phyloP scores from a whole-genome alignment of 2,113 vertebrate species.

The Halichoeres trimaculatus region DNA sequence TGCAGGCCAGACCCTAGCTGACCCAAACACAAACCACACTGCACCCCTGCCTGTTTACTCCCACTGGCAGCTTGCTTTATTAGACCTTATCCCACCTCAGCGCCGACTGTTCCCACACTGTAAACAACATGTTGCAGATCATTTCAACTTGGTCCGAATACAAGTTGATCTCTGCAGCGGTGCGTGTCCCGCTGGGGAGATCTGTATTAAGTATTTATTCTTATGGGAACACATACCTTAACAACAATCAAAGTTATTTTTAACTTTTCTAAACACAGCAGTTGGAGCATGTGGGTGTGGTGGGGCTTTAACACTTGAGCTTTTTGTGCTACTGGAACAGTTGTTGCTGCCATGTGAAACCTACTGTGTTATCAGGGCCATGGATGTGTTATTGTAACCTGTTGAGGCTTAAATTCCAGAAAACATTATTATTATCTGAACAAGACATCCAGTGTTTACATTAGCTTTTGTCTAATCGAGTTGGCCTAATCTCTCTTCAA shows the following conservation, averaged over 20 bases:
- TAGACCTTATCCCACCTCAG: background rate
- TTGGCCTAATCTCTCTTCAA: constrained; percentile 22
- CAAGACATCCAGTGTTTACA: constrained; percentile 14
- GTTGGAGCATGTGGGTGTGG: background rate
- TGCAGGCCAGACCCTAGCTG: constrained; percentile 17
- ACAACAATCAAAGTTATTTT: constrained; percentile 20
- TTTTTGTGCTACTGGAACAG: background rate
- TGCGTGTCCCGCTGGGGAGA: background rate
- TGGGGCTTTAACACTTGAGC: background rate
- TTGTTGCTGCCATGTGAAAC: background rate
- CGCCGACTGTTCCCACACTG: background rate
- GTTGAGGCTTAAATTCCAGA: background rate
- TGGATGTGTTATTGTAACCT: background rate
- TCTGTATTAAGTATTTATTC: background rate
- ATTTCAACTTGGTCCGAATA: background rate
- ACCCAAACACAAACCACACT: constrained; percentile 20
- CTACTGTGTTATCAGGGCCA: background rate
- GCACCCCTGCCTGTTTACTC: constrained; percentile 28
- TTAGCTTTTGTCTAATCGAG: constrained; percentile 1
- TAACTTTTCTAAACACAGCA: background rate
- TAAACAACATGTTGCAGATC: background rate
- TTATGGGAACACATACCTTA: background rate
- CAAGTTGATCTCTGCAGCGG: constrained; percentile 1
- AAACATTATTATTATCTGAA: background rate
- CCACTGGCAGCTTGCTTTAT: background rate